Base-by-base conservation (phyloP, 1,140 invertebrate genomes). In the Pemphigus obesinymphae region DNA sequence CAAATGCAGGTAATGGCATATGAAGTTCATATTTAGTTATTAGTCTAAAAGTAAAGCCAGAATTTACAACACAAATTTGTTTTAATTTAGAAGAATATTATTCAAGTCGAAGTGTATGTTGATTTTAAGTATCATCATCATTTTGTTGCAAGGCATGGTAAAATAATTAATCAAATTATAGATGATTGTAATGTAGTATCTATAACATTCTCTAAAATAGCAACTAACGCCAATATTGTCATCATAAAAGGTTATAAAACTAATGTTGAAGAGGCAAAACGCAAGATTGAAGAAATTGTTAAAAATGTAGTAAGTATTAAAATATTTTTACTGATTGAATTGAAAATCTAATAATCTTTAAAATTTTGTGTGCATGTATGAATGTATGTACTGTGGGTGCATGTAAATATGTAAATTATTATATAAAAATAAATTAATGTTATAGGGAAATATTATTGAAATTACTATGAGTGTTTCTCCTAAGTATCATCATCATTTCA, bases 111-210 rank as follows among this genome's bases (percentile, higher is more conserved):
- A 85, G 94, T 96, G 85, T 87, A 87, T 1, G 96, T 99, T 26
- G 94, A 97, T 84, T 92, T 93, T 5, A 93, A 94, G 85, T 93
- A 97, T 88, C 97, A 99, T 87, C 91, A 93, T 83, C 93, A 98
- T 88, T 99, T 99, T 89, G 95, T 99, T 29, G 92, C 94, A 23
- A 90, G 95, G 10, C 91, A 96, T 45, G 96, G 96, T 70, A 95
- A 95, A 86, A 92, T 98, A 31, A 88, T 99, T 37, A 91, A 94
- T 83, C 92, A 95, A 84, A 97, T 99, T 84, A 91, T 92, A 15
- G 95, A 97, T 78, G 95, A 98, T 83, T 97, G 93, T 86, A 96
- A 96, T 37, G 96, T 95, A 26, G 96, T 99, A 5, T 92, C 92
- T 85, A 97, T 99, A 84, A 95, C 93, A 82, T 95, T 99, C 89